Conservation (phyloP, 2,113 vertebrate species). For the Onychostoma macrolepis region DNA sequence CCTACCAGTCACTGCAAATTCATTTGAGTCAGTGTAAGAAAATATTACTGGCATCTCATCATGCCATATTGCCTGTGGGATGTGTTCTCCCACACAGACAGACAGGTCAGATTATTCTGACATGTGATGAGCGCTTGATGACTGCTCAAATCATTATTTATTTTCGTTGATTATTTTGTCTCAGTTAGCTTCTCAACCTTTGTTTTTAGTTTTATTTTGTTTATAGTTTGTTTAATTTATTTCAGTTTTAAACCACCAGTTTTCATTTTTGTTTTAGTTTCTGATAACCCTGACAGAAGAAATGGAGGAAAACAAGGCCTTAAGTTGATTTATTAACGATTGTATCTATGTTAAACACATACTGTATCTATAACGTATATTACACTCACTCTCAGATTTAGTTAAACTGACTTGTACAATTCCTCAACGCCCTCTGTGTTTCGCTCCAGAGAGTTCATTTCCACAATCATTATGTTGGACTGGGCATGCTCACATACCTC, state of each 20-base stretch:
- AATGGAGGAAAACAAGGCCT: not conserved
- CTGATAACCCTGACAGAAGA: not conserved
- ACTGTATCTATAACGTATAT: not conserved
- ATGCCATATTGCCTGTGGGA: constrained; percentile 31
- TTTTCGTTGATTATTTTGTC: constrained; percentile 4
- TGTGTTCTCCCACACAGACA: constrained; percentile 14
- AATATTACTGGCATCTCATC: constrained; percentile 20
- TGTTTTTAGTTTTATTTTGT: not conserved
- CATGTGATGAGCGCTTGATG: constrained; percentile 16
- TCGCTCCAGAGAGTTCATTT: constrained; percentile 72
- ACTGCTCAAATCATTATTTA: constrained; percentile 13
- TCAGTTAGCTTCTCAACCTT: constrained; percentile 6
- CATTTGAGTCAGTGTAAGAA: not conserved
- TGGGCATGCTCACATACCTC: constrained; percentile 18
- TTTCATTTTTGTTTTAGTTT: not conserved
- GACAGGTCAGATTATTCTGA: constrained; percentile 29
- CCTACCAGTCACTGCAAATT: not conserved
- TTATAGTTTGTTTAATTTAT: not conserved
- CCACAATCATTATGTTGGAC: constrained; percentile 73
- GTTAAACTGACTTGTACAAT: constrained; percentile 6
- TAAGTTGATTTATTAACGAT: not conserved
- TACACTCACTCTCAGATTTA: not conserved
- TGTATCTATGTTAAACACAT: not conserved
- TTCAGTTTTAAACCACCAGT: not conserved
- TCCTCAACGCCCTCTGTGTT: constrained; percentile 25